Base-by-base conservation (phyloP, 2,113 vertebrate species). In the Meles meles region DNA sequence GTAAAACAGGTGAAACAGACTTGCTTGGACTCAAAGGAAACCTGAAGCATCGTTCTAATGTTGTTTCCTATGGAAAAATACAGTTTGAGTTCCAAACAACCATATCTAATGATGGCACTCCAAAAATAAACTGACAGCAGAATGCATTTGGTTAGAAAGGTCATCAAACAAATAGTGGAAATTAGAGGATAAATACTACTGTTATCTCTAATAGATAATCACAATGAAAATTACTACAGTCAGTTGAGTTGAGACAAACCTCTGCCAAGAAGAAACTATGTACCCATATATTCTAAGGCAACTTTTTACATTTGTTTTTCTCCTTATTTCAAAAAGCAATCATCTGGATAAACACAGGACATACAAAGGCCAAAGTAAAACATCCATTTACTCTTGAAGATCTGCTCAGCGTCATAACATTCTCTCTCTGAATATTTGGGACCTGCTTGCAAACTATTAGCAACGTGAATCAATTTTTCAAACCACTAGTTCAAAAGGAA, bases 381-480 rank as follows among this genome's bases (percentile, higher is more conserved):
- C 7, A 81, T 57, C 59, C 2, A 8, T 77, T 21, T 5, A 34
- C 65, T 95, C 34, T 59, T 52, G 23, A 39, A 87, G 49, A n/a
- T 49, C 44, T 44, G 21, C 11, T 84, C 31, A 12, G 69, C 11
- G 0, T 76, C 39, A 23, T 61, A 57, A 77, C 63, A 47, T 52
- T 34, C 29, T 49, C 87, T 85, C 79, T 87, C 31, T n/a, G 20
- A 74, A 67, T 44, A 49, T 31, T 15, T 92, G 95, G 69, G 69
- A 87, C 37, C 55, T 65, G 31, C 31, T n/a, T 55, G 49, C 77
- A 83, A 96, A 94, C 79, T 88, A 49, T 93, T 71, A 94, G 42
- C 87, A 93, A 93, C 14, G 37, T 84, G 47, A 95, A 90, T 52
- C 69, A 87, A 49, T 81, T 87, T 90, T 61, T 77, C 47, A 96